These are phyloP conservation scores for Diorhabda carinulata DNA, from an alignment of 1,140 invertebrate genomes.

Conservation along the genomic window DNA sequence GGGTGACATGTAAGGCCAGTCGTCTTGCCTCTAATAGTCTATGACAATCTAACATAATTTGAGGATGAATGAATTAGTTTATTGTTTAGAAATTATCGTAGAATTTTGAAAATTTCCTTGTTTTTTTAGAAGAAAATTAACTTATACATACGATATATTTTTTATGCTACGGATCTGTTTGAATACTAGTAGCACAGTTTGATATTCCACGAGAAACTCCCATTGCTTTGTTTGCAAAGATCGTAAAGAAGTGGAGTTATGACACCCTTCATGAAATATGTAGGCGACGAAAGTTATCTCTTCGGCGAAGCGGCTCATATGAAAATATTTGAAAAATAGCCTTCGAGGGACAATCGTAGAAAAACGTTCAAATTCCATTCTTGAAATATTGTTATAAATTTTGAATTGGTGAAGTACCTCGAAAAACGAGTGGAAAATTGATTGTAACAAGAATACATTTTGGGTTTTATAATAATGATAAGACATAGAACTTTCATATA, in stretches of 20 bases:
- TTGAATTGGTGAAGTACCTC: not conserved
- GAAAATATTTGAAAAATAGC: constrained; percentile 23
- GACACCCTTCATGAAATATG: constrained; percentile 29
- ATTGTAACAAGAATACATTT: too few species aligned
- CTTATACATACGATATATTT: too few species aligned
- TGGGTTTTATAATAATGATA: too few species aligned
- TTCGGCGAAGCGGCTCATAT: constrained; percentile 9
- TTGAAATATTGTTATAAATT: not conserved
- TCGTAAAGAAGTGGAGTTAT: constrained; percentile 27
- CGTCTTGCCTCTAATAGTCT: too few species aligned
- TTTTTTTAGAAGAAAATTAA: too few species aligned
- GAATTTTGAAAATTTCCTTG: too few species aligned
- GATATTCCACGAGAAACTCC: constrained; percentile 7
- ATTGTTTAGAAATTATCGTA: too few species aligned
- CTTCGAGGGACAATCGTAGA: constrained; percentile 4
- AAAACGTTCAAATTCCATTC: constrained; percentile 1
- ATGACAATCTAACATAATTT: too few species aligned
- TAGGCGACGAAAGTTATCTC: constrained; percentile 26
- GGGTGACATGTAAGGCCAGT: too few species aligned
- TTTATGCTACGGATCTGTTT: not conserved
- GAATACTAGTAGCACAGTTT: not conserved
- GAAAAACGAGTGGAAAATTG: too few species aligned
- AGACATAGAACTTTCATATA: too few species aligned
- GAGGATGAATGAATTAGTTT: too few species aligned
- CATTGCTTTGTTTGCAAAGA: constrained; percentile 14